A percentile compares a stretch with the other conserved stretches of the same genome.
phyloP scores from a whole-genome alignment of 2,888 invertebrate species.

The Drosophila mettleri region DNA sequence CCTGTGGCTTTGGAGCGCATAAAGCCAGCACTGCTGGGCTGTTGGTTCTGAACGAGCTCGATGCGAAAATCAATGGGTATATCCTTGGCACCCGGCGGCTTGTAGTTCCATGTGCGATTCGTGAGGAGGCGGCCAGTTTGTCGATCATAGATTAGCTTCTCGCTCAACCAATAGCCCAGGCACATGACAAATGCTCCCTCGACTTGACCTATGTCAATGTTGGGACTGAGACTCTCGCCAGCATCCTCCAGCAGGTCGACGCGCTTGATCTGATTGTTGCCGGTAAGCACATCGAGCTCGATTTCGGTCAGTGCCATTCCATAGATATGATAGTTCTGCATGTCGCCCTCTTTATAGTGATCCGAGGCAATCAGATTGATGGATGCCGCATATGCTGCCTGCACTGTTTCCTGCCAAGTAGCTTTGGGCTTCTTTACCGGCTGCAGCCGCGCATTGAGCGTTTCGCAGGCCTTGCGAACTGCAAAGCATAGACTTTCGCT shows the following conservation, averaged over 20 bases:
- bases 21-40: slow-evolving; percentile 87
- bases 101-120: slow-evolving; percentile 93
- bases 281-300: slow-evolving; percentile 92
- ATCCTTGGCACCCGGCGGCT: slow-evolving; percentile 91
- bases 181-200: slow-evolving; percentile 93
- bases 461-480: slow-evolving; percentile 88
- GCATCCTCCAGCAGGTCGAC: slow-evolving; percentile 91
- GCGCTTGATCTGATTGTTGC: slow-evolving; percentile 88
- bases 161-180: slow-evolving; percentile 91
- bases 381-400: slow-evolving; percentile 46
- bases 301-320: slow-evolving; percentile 89
- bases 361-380: slow-evolving; percentile 88
- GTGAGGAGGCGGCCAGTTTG: slow-evolving; percentile 89
- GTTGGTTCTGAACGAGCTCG: slow-evolving; percentile 88
- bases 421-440: slow-evolving; percentile 86
- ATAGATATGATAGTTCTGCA: slow-evolving; percentile 88
- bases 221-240: slow-evolving; percentile 90
- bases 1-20: slow-evolving; percentile 90
- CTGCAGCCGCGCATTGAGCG: slow-evolving; percentile 87
- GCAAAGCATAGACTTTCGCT: slow-evolving; percentile 89
- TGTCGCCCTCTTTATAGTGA: slow-evolving; percentile 86
- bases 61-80: slow-evolving; percentile 92
- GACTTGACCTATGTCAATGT: slow-evolving; percentile 91
- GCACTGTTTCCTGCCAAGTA: slow-evolving; percentile 86
- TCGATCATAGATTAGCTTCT: slow-evolving; percentile 88